A percentile compares a stretch with the other conserved stretches of the same genome.
Evolutionary conservation across 2,113 vertebrate species (phyloP).

Genomic region (Camarhynchus parvulus): DNA sequence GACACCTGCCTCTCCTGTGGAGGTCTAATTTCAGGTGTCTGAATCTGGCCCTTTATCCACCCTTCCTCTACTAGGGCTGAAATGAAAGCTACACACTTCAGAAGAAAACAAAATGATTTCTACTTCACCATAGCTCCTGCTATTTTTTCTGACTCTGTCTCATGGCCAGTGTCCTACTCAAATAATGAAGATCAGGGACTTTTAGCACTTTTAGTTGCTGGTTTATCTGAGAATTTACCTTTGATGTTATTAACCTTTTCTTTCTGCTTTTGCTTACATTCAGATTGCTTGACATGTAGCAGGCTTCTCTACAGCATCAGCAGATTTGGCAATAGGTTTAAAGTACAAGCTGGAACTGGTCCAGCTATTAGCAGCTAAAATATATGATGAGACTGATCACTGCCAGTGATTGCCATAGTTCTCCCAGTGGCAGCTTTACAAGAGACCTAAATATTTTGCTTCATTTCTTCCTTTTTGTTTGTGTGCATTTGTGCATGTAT

Average conservation of each 20-base stretch:
- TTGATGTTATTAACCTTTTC: neutral
- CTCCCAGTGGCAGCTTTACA: neutral
- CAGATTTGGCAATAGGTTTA: neutral
- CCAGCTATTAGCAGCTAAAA: neutral
- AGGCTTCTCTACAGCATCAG: neutral
- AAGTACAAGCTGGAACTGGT: neutral
- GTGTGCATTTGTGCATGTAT: neutral
- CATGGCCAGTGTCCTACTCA: neutral
- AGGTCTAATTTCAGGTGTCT: constrained; percentile 28
- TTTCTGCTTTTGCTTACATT: neutral
- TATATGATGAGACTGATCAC: neutral
- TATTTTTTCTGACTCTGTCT: neutral
- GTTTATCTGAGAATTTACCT: neutral
- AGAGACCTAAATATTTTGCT: neutral
- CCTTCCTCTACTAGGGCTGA: neutral
- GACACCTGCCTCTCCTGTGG: neutral
- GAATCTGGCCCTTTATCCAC: neutral
- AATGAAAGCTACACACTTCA: neutral
- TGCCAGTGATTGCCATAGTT: neutral
- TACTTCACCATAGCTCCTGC: neutral
- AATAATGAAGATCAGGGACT: neutral
- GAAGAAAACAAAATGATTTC: neutral
- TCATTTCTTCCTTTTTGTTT: neutral
- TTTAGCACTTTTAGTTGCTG: neutral
- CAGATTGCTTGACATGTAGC: neutral